Evolutionary conservation across 2,113 vertebrate species (phyloP).

Genomic region (Synchiropus splendidus): DNA sequence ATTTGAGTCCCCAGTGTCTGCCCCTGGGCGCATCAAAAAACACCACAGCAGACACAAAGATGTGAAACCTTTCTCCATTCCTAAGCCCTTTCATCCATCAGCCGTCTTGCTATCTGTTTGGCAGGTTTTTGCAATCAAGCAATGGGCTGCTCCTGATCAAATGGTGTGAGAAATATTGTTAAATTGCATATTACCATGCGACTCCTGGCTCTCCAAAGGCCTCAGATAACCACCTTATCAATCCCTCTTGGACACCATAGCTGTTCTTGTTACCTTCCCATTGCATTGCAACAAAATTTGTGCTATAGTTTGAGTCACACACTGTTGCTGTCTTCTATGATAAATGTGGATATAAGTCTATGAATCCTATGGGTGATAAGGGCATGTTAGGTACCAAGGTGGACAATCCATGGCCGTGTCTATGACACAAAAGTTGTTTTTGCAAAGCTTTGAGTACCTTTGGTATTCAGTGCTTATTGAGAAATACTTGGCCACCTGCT

Average conservation of each 20-base stretch:
- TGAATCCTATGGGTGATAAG: conserved; percentile 18
- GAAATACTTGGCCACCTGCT: too few relatives aligned
- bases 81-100: conserved; percentile 36
- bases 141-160: neutral
- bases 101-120: conserved; percentile 25
- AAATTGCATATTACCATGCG: too few relatives aligned
- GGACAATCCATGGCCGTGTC: too few relatives aligned
- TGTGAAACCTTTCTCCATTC: conserved; percentile 24
- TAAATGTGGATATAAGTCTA: conserved; percentile 30
- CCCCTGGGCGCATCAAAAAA: too few relatives aligned
- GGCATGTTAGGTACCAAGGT: too few relatives aligned
- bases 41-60: conserved; percentile 18
- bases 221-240: conserved; percentile 18
- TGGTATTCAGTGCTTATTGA: too few relatives aligned
- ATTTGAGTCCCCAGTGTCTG: conserved; percentile 13
- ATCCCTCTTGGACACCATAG: too few relatives aligned
- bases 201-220: conserved; percentile 3
- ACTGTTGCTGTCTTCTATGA: conserved; percentile 45
- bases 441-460: too few relatives aligned
- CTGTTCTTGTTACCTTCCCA: too few relatives aligned
- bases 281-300: too few relatives aligned
- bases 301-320: neutral
- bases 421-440: too few relatives aligned
- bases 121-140: conserved; percentile 25
- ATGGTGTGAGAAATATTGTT: too few relatives aligned